phyloP scores from a whole-genome alignment of 2,888 invertebrate genomes.

The Seira ritae region DNA sequence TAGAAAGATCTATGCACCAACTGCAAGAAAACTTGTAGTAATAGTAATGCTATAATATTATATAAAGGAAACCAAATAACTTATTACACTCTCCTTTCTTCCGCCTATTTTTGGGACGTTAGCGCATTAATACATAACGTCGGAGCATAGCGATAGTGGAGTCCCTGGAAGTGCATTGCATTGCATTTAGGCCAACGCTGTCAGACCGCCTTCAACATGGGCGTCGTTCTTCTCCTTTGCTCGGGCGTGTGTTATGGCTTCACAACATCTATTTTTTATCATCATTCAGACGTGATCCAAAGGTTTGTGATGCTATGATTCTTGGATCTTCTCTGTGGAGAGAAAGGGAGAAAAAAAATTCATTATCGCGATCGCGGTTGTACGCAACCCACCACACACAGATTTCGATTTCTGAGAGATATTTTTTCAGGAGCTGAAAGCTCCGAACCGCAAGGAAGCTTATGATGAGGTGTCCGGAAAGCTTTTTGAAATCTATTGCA shows the following conservation, averaged over 20 bases:
- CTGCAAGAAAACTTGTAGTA: not conserved
- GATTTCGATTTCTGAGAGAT: no score
- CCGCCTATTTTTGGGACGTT: conserved; percentile 71
- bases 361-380: not conserved
- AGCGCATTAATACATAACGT: not conserved
- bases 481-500: not conserved
- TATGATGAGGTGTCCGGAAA: not conserved
- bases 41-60: not conserved
- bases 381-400: not conserved
- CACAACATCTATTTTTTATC: conserved; percentile 21
- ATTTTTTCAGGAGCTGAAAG: not conserved
- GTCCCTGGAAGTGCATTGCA: conserved; percentile 16
- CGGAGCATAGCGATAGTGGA: conserved; percentile 4
- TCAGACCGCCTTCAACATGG: conserved; percentile 24
- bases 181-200: conserved; percentile 4
- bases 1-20: not conserved
- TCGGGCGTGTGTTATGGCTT: conserved; percentile 39
- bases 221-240: conserved; percentile 24
- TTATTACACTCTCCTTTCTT: conserved; percentile 61
- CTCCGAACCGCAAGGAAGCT: not conserved
- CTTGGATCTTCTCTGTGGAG: not conserved
- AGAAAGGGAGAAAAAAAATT: conserved; percentile 1
- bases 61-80: not conserved
- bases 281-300: conserved; percentile 18
- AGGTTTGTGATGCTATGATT: not conserved